Percentiles rank a stretch among this genome's conserved stretches.
phyloP scores from a whole-genome alignment of 2,888 invertebrate genomes.

The Drosophila parthenogenetica region DNA sequence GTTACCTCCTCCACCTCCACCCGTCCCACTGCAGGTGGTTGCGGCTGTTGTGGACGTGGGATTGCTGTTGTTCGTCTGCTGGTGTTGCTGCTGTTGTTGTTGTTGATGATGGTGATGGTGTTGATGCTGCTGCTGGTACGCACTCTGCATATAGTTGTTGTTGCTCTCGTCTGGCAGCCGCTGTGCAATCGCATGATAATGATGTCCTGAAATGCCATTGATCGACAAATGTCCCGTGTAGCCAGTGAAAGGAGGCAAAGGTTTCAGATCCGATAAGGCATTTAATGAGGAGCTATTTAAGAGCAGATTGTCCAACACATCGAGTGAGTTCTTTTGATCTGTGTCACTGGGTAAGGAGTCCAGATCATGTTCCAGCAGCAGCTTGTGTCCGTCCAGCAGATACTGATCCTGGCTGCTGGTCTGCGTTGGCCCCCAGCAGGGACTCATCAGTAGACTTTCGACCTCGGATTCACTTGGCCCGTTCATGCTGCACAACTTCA shows the following conservation, averaged over 20 bases:
- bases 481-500: conserved; percentile 88
- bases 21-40: conserved; percentile 65
- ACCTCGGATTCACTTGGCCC: conserved; percentile 87
- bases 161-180: conserved; percentile 91
- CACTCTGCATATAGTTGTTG: conserved; percentile 89
- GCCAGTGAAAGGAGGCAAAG: conserved; percentile 93
- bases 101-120: conserved; percentile 58
- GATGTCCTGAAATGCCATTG: conserved; percentile 94
- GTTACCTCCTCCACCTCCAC: conserved; percentile 22
- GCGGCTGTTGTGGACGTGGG: conserved; percentile 70
- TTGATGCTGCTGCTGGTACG: conserved; percentile 84
- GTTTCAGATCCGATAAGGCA: conserved; percentile 92
- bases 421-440: conserved; percentile 88
- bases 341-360: conserved; percentile 86
- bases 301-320: conserved; percentile 90
- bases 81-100: conserved; percentile 48
- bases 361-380: conserved; percentile 87
- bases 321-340: conserved; percentile 86
- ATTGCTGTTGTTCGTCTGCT: conserved; percentile 68
- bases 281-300: conserved; percentile 86
- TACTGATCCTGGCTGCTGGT: conserved; percentile 86
- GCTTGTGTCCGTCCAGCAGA: conserved; percentile 86
- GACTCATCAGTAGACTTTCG: conserved; percentile 90
- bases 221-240: conserved; percentile 94
- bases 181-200: conserved; percentile 94